A percentile compares a stretch with the other conserved stretches of the same genome.
Evolutionary conservation across 2,888 invertebrate species (phyloP).

Genomic region (Leucozona laternaria): DNA sequence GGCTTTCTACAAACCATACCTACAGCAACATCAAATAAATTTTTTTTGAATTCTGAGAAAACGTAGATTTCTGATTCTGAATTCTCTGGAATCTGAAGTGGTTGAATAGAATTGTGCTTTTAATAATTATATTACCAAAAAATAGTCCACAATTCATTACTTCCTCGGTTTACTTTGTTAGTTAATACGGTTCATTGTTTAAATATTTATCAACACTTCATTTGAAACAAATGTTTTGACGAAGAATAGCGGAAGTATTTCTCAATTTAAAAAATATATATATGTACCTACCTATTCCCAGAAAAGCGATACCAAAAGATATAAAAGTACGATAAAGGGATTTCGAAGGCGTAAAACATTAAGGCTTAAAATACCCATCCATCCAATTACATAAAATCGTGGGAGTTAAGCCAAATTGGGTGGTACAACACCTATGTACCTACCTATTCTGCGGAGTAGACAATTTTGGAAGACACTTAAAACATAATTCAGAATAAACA

Average conservation of each 20-base stretch:
- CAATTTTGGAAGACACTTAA: conserved; percentile 39
- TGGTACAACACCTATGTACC: not conserved
- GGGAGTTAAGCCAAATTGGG: conserved; percentile 58
- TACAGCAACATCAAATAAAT: no score
- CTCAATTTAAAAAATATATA: no score
- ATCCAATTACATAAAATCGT: conserved; percentile 36
- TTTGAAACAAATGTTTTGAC: not conserved
- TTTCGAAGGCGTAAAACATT: not conserved
- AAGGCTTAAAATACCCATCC: conserved; percentile 19
- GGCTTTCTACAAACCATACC: no score
- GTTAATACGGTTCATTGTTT: no score
- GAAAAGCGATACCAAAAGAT: not conserved
- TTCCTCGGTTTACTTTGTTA: no score
- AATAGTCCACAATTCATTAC: no score
- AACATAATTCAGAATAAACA: conserved; percentile 34
- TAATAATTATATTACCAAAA: no score
- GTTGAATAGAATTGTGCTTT: no score
- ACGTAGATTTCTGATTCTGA: no score
- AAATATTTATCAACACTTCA: no score
- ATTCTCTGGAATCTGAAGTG: no score
- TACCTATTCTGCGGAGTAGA: conserved; percentile 43
- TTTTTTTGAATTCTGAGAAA: no score
- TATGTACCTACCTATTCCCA: not conserved
- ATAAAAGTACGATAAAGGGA: not conserved
- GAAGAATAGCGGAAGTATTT: conserved; percentile 27